Percentiles rank a stretch among this genome's conserved stretches.
Conservation (phyloP, 2,797 vertebrate species). For the Myiotriccus ornatus region DNA sequence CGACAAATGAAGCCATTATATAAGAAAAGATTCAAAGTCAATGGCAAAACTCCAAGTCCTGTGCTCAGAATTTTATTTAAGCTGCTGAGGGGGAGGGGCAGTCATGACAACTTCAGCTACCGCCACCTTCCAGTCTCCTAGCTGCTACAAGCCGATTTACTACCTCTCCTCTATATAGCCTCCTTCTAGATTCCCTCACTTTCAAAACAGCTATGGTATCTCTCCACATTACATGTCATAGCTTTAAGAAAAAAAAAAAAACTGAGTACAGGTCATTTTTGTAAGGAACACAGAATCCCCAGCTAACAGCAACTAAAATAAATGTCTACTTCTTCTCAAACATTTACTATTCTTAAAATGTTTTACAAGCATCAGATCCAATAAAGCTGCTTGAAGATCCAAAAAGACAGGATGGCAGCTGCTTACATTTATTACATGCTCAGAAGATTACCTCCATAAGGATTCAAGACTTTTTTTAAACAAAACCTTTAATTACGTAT, state of each 20-base stretch:
- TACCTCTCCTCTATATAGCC: not conserved
- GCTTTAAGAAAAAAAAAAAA: not conserved
- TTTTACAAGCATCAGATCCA: not conserved
- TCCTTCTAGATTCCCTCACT: not conserved
- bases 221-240: not conserved
- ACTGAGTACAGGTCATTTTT: not conserved
- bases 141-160: not conserved
- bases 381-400: not conserved
- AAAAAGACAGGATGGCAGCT: not conserved
- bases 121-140: not conserved
- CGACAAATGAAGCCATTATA: conserved; percentile 30
- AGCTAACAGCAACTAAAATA: not conserved
- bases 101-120: not conserved
- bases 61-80: not conserved
- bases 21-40: conserved; percentile 28
- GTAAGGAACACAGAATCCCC: not conserved
- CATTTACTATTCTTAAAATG: not conserved
- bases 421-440: not conserved
- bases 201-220: not conserved
- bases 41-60: conserved; percentile 27
- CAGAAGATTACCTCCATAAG: not conserved
- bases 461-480: not conserved
- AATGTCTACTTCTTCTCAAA: not conserved
- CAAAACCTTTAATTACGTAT: not conserved
- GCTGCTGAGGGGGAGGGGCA: not conserved